phyloP scores from a whole-genome alignment of 37 sponge, comb jelly and placozoan genomes.

The Ephydatia muelleri region DNA sequence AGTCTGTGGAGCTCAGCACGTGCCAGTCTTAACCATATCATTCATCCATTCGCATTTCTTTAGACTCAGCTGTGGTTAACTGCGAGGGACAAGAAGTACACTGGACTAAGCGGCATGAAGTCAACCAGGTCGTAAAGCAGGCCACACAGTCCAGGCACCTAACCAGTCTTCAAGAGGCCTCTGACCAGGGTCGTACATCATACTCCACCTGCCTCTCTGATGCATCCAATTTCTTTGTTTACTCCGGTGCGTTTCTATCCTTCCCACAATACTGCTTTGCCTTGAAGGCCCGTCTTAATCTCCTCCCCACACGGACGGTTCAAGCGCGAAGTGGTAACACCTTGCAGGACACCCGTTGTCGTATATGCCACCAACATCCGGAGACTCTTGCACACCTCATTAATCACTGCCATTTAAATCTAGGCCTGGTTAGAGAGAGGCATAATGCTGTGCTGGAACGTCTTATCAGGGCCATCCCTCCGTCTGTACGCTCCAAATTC shows the following conservation, averaged over 20 bases:
- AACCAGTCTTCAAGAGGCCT: too few relatives aligned
- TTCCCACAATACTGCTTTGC: conserved; percentile 41
- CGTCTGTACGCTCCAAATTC: too few relatives aligned
- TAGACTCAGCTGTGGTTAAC: too few relatives aligned
- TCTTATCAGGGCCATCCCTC: neutral
- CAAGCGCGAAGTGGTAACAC: neutral
- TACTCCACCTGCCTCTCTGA: neutral
- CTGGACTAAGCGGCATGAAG: too few relatives aligned
- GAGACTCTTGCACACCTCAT: conserved; percentile 22
- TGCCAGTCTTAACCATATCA: too few relatives aligned
- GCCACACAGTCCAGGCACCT: too few relatives aligned
- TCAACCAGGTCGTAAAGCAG: too few relatives aligned
- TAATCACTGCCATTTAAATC: neutral
- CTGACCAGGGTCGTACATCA: conserved; percentile 41
- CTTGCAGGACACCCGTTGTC: neutral
- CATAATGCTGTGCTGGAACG: conserved; percentile 14
- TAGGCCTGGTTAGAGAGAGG: conserved; percentile 1
- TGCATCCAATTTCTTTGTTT: conserved; percentile 30
- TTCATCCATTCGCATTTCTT: too few relatives aligned
- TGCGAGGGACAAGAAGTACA: too few relatives aligned
- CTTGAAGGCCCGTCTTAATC: conserved; percentile 32
- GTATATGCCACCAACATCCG: neutral
- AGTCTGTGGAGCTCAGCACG: too few relatives aligned
- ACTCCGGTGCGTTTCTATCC: conserved; percentile 6
- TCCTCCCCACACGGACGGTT: conserved; percentile 27